Percentiles rank a stretch among this genome's conserved stretches.
phyloP scores from a whole-genome alignment of 2,113 vertebrate genomes.

The Alces alces region DNA sequence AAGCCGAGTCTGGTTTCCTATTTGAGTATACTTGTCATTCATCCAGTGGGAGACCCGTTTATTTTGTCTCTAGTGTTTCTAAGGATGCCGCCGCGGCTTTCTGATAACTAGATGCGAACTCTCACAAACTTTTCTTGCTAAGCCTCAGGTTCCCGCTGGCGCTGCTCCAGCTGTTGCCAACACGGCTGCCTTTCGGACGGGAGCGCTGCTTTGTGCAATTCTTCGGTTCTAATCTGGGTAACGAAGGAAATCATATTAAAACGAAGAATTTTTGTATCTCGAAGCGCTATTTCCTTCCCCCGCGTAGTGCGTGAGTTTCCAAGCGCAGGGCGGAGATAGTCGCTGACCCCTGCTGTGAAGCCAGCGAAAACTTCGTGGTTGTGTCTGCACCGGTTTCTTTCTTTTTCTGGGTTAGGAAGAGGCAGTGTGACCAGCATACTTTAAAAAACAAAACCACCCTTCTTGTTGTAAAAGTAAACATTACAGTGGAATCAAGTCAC shows the following conservation, averaged over 20 bases:
- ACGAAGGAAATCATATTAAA: slow-evolving; percentile 74
- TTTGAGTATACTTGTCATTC: background rate
- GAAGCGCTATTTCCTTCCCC: slow-evolving; percentile 69
- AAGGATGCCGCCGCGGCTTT: slow-evolving; percentile 21
- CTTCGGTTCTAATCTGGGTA: slow-evolving; percentile 57
- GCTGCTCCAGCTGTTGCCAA: background rate
- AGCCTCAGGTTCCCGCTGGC: slow-evolving; percentile 22
- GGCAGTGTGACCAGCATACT: background rate
- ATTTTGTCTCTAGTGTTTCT: slow-evolving; percentile 4
- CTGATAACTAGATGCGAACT: slow-evolving; percentile 4
- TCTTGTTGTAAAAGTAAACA: background rate
- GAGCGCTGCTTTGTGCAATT: slow-evolving; percentile 62
- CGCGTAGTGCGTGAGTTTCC: slow-evolving; percentile 50
- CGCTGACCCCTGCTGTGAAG: slow-evolving; percentile 61
- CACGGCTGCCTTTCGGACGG: background rate
- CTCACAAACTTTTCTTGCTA: slow-evolving; percentile 61
- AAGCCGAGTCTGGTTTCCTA: background rate
- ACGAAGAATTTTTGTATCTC: slow-evolving; percentile 58
- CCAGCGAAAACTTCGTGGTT: slow-evolving; percentile 58
- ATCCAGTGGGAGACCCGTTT: background rate
- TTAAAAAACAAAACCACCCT: slow-evolving; percentile 9
- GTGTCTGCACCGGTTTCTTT: background rate
- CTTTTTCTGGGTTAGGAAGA: slow-evolving; percentile 11
- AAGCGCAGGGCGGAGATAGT: slow-evolving; percentile 46
- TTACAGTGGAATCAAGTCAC: background rate